Conservation (phyloP, 2,797 vertebrate species). For the Liasis olivaceus region DNA sequence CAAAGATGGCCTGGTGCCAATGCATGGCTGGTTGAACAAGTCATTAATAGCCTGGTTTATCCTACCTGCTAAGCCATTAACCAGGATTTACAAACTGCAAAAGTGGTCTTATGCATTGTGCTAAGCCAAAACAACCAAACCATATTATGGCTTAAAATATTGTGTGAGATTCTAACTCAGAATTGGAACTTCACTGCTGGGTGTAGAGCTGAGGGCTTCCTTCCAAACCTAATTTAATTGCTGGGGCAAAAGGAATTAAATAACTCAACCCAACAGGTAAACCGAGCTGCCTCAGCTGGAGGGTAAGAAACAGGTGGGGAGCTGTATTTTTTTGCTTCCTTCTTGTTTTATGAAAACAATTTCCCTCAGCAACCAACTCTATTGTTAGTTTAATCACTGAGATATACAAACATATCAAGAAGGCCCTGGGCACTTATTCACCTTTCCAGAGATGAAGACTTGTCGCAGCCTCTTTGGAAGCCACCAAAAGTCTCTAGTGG, state of each 20-base stretch:
- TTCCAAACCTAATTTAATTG: background rate
- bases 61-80: background rate
- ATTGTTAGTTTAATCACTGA: conserved; percentile 55
- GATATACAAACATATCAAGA: conserved; percentile 60
- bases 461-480: background rate
- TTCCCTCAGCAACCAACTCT: conserved; percentile 65
- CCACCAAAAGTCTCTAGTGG: background rate
- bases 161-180: background rate
- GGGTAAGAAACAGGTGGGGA: background rate
- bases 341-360: conserved; percentile 50
- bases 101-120: background rate
- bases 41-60: background rate
- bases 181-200: background rate
- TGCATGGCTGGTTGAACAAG: background rate
- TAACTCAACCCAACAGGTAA: background rate
- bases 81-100: background rate
- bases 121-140: background rate
- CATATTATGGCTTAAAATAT: background rate
- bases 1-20: background rate
- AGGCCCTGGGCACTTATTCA: conserved; percentile 61
- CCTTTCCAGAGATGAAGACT: conserved; percentile 54
- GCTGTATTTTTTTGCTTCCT: background rate
- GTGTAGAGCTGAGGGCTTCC: background rate
- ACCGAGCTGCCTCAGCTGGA: background rate
- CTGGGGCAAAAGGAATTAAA: background rate